Evolutionary conservation across 2,797 vertebrate species (phyloP).

Genomic region (Platalea minor): DNA sequence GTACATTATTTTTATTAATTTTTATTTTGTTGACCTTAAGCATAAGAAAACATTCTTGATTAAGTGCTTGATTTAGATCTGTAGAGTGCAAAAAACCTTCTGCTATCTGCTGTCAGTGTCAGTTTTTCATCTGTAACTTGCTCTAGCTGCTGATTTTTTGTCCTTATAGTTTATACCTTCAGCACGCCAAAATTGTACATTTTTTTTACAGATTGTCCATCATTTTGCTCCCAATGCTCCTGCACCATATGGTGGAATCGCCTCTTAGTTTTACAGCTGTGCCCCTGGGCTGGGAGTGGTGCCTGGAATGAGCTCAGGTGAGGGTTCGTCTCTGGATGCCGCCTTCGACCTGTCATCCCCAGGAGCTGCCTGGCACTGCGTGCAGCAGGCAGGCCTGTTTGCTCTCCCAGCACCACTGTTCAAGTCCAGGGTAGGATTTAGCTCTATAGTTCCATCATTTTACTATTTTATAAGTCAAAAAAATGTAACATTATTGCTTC

Average conservation of each 20-base stretch:
- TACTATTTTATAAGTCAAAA: background rate
- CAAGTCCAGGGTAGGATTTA: background rate
- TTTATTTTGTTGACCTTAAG: background rate
- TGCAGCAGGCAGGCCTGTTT: background rate
- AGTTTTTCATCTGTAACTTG: background rate
- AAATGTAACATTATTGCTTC: background rate
- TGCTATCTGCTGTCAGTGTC: background rate
- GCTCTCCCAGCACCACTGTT: background rate
- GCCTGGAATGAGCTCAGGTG: background rate
- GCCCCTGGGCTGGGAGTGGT: background rate
- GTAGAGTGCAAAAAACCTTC: background rate
- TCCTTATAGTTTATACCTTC: background rate
- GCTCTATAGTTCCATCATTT: background rate
- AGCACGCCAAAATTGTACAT: background rate
- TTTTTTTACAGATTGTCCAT: background rate
- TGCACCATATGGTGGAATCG: background rate
- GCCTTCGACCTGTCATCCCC: background rate
- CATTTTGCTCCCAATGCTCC: background rate
- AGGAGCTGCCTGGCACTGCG: fast-evolving
- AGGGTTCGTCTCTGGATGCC: background rate
- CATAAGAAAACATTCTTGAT: background rate
- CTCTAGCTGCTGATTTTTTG: background rate
- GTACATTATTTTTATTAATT: background rate
- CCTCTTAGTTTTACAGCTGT: background rate
- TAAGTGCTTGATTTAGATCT: background rate